Conservation (phyloP, 2,113 vertebrate genomes). For the Symphodus melops region DNA sequence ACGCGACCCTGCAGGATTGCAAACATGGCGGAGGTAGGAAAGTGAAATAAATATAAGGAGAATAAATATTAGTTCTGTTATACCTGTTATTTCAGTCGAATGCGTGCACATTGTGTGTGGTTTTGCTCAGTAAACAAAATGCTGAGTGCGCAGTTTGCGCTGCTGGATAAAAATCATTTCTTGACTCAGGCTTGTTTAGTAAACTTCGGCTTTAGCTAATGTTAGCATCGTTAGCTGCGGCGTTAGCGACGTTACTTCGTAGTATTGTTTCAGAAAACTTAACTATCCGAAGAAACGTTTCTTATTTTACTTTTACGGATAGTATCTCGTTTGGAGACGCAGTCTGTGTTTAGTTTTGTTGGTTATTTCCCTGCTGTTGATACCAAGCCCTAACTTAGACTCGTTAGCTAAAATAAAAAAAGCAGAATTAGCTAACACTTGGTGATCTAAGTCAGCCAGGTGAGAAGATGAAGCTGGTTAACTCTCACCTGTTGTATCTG, state of each 20-base stretch:
- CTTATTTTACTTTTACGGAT: not conserved
- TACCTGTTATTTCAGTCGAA: not conserved
- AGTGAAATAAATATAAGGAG: slow-evolving; percentile 78
- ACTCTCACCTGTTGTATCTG: not conserved
- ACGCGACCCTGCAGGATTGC: slow-evolving; percentile 79
- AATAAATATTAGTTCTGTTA: slow-evolving; percentile 31
- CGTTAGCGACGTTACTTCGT: slow-evolving; percentile 56
- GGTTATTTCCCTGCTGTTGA: not conserved
- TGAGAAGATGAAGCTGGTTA: slow-evolving; percentile 6
- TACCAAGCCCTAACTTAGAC: slow-evolving; percentile 35
- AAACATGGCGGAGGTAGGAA: slow-evolving; percentile 88
- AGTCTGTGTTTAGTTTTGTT: not conserved
- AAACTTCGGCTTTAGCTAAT: slow-evolving; percentile 78
- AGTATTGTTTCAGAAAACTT: slow-evolving; percentile 51
- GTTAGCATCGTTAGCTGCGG: slow-evolving; percentile 67
- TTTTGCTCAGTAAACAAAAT: not conserved
- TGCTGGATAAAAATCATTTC: slow-evolving; percentile 9
- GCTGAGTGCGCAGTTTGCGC: not conserved
- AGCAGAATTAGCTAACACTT: slow-evolving; percentile 49
- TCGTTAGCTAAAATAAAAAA: slow-evolving; percentile 42
- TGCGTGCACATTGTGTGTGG: not conserved
- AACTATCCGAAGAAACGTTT: not conserved
- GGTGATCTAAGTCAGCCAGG: slow-evolving; percentile 46
- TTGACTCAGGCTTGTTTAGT: slow-evolving; percentile 59
- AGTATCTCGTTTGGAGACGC: not conserved